Evolutionary conservation across 2,888 invertebrate species (phyloP), one percentile per base, ranked within the genome.

Genomic region (Drosophila prolongata): DNA sequence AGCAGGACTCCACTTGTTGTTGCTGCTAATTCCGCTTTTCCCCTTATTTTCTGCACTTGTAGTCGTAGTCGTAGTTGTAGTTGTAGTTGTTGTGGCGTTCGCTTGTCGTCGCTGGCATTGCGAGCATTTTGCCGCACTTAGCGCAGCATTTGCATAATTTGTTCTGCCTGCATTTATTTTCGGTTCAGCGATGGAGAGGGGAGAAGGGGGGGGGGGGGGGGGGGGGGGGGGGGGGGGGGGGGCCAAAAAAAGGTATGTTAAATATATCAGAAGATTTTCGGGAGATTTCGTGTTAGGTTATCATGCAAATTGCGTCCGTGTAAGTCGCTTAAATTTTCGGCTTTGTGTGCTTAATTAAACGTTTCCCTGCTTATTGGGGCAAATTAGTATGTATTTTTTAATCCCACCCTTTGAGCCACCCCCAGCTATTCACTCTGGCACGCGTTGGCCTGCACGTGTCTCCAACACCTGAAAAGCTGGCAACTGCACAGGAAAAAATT

Each of bases 391-490:
- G 35, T 35, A 34, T 66, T 27, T 59, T 50, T 10, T 19, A 50
- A 54, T 43, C 14, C 38, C 50, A 8, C 13, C 55, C 37, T 60
- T 44, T 37, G 8, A 60, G n/a, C 60, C 34, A 11, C 49, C 27
- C 27, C 40, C 14, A 13, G 50, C 37, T 19, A 24, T 52, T 52
- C 40, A 49, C 14, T n/a, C 38, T 16, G 55, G 76, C 71, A 82
- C 81, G 79, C 84, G 74, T 68, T 64, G 65, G 66, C 69, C 68
- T 67, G 80, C 84, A 84, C 84, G 81, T 82, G 82, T 73, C 78
- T 55, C 24, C 58, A 54, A 43, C 71, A 70, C 65, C 72, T 71
- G 59, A n/a, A 35, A 43, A 43, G 16, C 60, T 60, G 55, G 11
- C 8, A 16, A 3, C 10, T 30, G 16, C 55, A 60, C 43, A 11